Percentiles rank a stretch among this genome's conserved stretches.
Conservation (phyloP, 1,140 invertebrate species). For the Rhopalosiphum padi region DNA sequence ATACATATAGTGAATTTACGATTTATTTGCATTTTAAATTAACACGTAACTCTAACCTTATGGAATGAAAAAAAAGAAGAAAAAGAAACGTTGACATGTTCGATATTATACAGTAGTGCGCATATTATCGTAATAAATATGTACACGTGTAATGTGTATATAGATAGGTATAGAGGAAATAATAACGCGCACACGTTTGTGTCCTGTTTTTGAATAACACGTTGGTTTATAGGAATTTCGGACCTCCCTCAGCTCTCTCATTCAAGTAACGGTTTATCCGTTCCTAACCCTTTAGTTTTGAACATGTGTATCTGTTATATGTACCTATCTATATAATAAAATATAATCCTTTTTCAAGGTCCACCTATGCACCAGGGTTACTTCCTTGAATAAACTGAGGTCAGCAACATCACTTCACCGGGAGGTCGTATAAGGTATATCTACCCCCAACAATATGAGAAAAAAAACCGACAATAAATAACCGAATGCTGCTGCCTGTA, state of each 20-base stretch:
- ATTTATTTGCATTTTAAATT: neutral
- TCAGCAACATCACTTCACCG: neutral
- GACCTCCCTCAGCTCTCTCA: neutral
- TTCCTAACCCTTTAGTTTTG: neutral
- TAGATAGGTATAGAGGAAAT: neutral
- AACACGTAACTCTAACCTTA: neutral
- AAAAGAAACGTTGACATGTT: neutral
- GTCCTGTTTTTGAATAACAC: neutral
- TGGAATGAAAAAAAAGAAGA: neutral
- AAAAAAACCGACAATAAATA: neutral
- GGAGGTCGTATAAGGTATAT: slow-evolving; percentile 5
- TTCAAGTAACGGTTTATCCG: slow-evolving; percentile 20
- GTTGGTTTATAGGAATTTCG: neutral
- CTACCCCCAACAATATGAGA: neutral
- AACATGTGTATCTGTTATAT: neutral
- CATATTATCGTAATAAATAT: neutral
- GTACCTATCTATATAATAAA: neutral
- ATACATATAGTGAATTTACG: no score
- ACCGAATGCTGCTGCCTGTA: neutral
- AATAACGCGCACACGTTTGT: neutral
- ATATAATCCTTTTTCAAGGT: slow-evolving; percentile 13
- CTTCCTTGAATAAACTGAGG: neutral
- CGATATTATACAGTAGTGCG: neutral
- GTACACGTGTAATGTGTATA: neutral
- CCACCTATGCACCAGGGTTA: neutral